Conservation (phyloP, 2,113 vertebrate genomes). For the Leptodactylus fuscus region DNA sequence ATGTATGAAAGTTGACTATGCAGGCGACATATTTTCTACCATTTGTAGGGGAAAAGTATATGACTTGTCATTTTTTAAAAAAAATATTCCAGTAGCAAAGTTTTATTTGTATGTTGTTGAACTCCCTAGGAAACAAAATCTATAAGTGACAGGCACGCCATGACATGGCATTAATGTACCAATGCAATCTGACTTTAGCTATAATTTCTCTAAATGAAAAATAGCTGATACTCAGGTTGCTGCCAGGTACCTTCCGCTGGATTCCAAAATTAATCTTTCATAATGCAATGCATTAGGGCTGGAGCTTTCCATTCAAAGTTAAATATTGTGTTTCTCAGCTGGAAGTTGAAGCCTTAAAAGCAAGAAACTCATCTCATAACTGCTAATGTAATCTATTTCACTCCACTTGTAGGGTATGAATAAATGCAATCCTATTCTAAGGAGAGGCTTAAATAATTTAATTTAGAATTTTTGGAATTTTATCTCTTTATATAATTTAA, state of each 20-base stretch:
- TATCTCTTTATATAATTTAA: background rate
- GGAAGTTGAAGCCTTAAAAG: slow-evolving; percentile 16
- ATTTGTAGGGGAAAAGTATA: too few relatives aligned
- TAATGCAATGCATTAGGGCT: background rate
- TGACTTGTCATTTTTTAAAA: too few relatives aligned
- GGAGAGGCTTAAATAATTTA: background rate
- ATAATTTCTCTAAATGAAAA: background rate
- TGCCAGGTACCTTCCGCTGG: background rate
- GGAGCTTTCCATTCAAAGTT: background rate
- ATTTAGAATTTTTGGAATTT: background rate
- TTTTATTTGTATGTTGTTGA: background rate
- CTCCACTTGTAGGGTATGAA: background rate
- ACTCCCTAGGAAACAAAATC: background rate
- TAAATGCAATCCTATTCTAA: background rate
- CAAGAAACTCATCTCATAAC: slow-evolving; percentile 10
- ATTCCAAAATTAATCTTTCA: background rate
- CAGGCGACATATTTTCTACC: too few relatives aligned
- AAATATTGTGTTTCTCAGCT: slow-evolving; percentile 2
- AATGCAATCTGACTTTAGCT: background rate
- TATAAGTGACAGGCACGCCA: background rate
- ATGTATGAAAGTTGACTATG: too few relatives aligned
- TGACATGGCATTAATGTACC: background rate
- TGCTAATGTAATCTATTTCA: slow-evolving; percentile 17
- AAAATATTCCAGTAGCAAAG: background rate
- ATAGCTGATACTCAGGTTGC: background rate